phyloP scores from a whole-genome alignment of 2,113 vertebrate species.

The Rhombomys opimus region DNA sequence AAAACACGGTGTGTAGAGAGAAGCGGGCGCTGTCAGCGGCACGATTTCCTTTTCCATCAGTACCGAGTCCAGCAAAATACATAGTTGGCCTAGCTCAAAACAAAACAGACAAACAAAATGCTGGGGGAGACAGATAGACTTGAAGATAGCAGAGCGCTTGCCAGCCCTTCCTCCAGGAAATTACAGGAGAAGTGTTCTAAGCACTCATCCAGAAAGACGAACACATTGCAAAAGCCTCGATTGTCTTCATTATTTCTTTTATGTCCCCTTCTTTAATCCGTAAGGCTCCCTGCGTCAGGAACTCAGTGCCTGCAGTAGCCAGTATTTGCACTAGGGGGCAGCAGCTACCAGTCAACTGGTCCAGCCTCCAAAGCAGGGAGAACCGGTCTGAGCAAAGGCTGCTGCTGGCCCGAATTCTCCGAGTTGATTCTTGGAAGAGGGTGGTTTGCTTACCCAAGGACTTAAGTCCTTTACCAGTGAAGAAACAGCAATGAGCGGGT shows the following conservation, averaged over 20 bases:
- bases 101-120: too few relatives aligned
- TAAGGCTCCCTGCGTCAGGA: neutral
- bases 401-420: neutral
- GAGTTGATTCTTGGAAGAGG: neutral
- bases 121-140: neutral
- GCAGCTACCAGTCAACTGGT: conserved; percentile 45
- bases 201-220: neutral
- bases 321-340: conserved; percentile 67
- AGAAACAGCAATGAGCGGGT: neutral
- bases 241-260: neutral
- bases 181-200: neutral
- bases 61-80: neutral
- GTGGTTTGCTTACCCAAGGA: neutral
- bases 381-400: neutral
- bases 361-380: neutral
- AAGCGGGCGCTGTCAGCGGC: neutral
- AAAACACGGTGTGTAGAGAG: neutral
- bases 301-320: conserved; percentile 45
- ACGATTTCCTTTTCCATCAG: neutral
- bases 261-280: neutral
- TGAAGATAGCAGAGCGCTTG: neutral
- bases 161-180: neutral
- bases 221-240: neutral
- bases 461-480: neutral
- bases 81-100: too few relatives aligned